Base-by-base conservation (phyloP, 53 echinoderm and acorn worm genomes). In the Henricia sp. region DNA sequence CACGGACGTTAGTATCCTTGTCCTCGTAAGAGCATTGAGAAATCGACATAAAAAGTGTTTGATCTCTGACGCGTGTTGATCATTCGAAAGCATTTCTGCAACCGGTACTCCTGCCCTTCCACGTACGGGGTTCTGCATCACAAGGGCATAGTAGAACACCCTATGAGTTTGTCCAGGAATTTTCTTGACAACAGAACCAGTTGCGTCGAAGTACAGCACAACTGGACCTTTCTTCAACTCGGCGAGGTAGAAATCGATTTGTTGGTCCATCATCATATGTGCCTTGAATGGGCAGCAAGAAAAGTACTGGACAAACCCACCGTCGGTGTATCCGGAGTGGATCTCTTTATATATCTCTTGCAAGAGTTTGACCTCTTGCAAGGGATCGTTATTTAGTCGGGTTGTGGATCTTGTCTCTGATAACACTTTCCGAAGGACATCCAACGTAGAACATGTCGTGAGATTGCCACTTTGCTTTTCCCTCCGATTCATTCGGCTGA, bases 281-380 rank as follows among this genome's bases (percentile, higher is more conserved):
- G 84, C 73, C 43, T 84, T 84, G 52, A 89, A 89, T 13, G 84
- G 89, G 23, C 62, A 50, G 33, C 35, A 50, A 3, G 59, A 50
- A 28, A 74, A 89, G 44, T 89, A 89, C 44, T 89, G 89, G 4
- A 89, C 39, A 39, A 73, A 89, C 16, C 78, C 80, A 35, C 80
- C 68, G 53, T 68, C 69, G 13, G 87, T 87, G 69, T 53, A 69
- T 32, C 30, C 40, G 24, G 42, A 75, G 24, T 28, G 5, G 19
- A 11, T 0, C 14, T 67, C 87, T 30, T 54, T 38, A 35, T 80
- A 87, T 8, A 87, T 34, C 19, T 87, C 74, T 19, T 53, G 65
- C 14, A 86, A 20, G n/a, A 86, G 20, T 32, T 76, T 75, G 0
- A 76, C 52, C 37, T 86, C 86, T 19, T 86, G 86, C 33, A 74